Percentiles rank a stretch among this genome's conserved stretches.
These are phyloP conservation scores for Aradus depressus DNA, from an alignment of 2,888 invertebrate species.

Conservation along the genomic window DNA sequence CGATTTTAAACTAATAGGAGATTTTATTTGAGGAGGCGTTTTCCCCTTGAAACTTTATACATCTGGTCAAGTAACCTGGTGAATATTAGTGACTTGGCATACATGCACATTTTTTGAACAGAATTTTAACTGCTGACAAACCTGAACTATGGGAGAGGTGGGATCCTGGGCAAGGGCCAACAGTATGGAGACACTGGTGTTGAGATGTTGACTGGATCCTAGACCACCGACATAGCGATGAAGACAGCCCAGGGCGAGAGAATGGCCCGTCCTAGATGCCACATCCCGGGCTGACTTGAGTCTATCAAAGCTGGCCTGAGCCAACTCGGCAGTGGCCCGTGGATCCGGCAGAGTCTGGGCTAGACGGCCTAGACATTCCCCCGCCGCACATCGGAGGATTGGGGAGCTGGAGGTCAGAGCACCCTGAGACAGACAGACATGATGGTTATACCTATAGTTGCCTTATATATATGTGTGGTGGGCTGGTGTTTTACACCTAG, in stretches of 20 bases:
- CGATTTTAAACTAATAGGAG: too few species aligned
- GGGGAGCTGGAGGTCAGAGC: slow-evolving; percentile 64
- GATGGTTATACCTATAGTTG: too few species aligned
- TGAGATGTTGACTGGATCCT: slow-evolving; percentile 89
- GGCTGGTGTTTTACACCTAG: too few species aligned
- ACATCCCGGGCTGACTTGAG: slow-evolving; percentile 78
- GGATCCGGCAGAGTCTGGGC: slow-evolving; percentile 81
- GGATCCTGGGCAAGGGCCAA: slow-evolving; percentile 89
- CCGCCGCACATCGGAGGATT: slow-evolving; percentile 83
- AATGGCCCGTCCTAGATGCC: slow-evolving; percentile 74
- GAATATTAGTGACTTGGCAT: too few species aligned
- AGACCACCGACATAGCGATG: slow-evolving; percentile 92
- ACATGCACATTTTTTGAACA: too few species aligned
- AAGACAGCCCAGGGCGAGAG: slow-evolving; percentile 87
- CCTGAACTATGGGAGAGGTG: slow-evolving; percentile 89
- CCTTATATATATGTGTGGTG: too few species aligned
- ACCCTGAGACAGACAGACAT: slow-evolving; percentile 46
- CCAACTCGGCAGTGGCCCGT: slow-evolving; percentile 76
- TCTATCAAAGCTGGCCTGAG: slow-evolving; percentile 80
- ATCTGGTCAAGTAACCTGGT: too few species aligned
- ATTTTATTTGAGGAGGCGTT: too few species aligned
- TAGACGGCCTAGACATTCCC: slow-evolving; percentile 87
- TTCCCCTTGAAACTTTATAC: too few species aligned
- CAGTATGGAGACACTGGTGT: slow-evolving; percentile 87
- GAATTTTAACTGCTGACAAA: too few species aligned